Percentiles rank a stretch among this genome's conserved stretches.
Conservation (phyloP, 2,113 vertebrate genomes). For the Daboia siamensis region DNA sequence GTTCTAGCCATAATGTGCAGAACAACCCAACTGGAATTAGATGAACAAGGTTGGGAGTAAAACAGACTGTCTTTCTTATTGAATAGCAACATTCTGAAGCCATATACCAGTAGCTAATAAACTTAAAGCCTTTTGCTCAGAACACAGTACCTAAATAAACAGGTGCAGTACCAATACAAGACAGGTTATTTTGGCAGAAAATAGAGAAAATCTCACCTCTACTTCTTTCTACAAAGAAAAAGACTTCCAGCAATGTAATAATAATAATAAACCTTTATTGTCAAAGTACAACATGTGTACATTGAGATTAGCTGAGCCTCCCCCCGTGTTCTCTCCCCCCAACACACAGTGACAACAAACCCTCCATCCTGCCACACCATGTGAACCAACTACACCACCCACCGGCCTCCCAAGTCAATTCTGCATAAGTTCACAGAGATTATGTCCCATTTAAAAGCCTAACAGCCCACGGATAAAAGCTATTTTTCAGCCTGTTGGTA, state of each 20-base stretch:
- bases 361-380: no score
- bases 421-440: no score
- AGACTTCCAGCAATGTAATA: neutral
- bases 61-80: conserved; percentile 49
- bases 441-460: no score
- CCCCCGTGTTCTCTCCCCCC: no score
- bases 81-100: conserved; percentile 18
- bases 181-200: neutral
- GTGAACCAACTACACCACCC: no score
- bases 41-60: conserved; percentile 59
- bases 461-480: no score
- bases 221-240: neutral
- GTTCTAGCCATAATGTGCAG: conserved; percentile 62
- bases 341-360: no score
- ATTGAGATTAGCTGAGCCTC: no score
- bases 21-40: conserved; percentile 60
- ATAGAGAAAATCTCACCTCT: neutral
- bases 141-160: neutral
- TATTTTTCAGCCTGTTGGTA: no score
- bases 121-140: conserved; percentile 14
- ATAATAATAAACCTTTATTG: no score
- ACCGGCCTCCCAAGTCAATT: no score
- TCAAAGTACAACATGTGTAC: no score
- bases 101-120: neutral
- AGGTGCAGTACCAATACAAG: neutral